phyloP scores from a whole-genome alignment of 2,113 vertebrate species.

The Amblyornis subalaris region DNA sequence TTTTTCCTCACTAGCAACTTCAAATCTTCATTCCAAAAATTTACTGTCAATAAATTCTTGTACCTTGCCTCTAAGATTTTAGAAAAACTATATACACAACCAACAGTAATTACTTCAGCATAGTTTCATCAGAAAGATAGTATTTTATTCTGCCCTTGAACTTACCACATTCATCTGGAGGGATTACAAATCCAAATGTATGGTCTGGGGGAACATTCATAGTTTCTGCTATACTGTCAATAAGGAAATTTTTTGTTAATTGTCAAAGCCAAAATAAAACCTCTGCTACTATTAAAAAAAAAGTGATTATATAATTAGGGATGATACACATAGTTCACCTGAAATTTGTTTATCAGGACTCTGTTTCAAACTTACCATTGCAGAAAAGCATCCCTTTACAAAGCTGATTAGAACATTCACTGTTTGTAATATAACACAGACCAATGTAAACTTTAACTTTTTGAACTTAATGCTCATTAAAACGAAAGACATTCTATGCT shows the following conservation, averaged over 20 bases:
- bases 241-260: slow-evolving; percentile 6
- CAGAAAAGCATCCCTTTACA: background rate
- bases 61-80: background rate
- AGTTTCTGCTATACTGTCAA: slow-evolving; percentile 71
- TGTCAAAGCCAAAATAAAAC: background rate
- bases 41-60: background rate
- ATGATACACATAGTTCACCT: background rate
- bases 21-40: background rate
- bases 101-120: background rate
- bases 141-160: background rate
- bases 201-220: slow-evolving; percentile 59
- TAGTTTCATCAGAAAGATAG: background rate
- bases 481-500: background rate
- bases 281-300: background rate
- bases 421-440: background rate
- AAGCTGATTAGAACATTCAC: background rate
- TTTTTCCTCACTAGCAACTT: background rate
- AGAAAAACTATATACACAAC: background rate
- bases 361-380: background rate
- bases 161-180: slow-evolving; percentile 63
- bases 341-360: background rate
- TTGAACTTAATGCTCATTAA: background rate
- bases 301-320: background rate
- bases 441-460: background rate
- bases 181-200: slow-evolving; percentile 64